Conservation (phyloP, 2,797 vertebrate genomes). For the Chaenodraco wilsoni region DNA sequence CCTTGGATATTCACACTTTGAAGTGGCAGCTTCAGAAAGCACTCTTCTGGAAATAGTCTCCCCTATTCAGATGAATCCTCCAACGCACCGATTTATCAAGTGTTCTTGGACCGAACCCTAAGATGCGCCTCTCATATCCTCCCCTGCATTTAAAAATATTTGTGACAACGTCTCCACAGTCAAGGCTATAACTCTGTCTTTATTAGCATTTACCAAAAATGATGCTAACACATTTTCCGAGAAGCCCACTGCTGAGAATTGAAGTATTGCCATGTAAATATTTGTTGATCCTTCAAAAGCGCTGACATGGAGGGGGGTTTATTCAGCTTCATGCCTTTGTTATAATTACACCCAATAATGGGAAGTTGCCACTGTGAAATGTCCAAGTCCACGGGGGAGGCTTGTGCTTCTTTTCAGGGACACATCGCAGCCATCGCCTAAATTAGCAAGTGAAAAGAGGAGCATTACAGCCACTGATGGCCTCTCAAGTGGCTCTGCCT, state of each 20-base stretch:
- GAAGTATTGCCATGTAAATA: constrained; percentile 21
- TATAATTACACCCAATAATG: constrained; percentile 24
- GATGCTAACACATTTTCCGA: background rate
- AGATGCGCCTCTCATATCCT: constrained; percentile 63
- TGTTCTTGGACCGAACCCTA: constrained; percentile 67
- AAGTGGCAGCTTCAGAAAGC: constrained; percentile 66
- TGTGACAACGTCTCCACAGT: constrained; percentile 22
- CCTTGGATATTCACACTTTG: constrained; percentile 70
- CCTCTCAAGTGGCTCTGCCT: constrained; percentile 46
- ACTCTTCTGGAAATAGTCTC: constrained; percentile 69
- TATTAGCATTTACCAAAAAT: constrained; percentile 16
- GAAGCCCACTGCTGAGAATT: background rate
- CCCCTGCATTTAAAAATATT: constrained; percentile 58
- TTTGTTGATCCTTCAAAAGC: constrained; percentile 23
- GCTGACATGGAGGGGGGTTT: constrained; percentile 26
- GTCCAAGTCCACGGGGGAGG: constrained; percentile 1
- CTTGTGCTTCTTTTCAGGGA: constrained; percentile 32
- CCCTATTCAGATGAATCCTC: constrained; percentile 68
- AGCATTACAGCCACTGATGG: constrained; percentile 47
- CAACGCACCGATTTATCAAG: constrained; percentile 56
- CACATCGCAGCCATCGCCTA: constrained; percentile 7
- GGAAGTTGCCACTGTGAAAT: constrained; percentile 22
- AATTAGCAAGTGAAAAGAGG: constrained; percentile 74
- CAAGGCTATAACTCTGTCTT: constrained; percentile 25
- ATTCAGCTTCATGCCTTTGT: background rate